Conservation (phyloP, 2,113 vertebrate genomes). For the Butorides virescens region DNA sequence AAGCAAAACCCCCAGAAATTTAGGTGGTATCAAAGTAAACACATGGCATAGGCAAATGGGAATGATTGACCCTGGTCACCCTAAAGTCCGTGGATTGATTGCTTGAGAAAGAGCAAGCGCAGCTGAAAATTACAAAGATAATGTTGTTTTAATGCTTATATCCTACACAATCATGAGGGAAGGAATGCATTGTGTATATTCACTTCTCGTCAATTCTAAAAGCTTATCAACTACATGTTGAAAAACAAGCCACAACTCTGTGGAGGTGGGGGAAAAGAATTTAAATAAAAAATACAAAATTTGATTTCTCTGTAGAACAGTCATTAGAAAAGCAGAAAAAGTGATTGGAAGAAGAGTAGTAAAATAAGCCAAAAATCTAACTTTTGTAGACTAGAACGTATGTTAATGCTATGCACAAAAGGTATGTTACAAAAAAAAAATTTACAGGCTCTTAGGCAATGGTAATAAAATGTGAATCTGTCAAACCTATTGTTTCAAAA, state of each 20-base stretch:
- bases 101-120: not conserved
- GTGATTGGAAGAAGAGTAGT: not conserved
- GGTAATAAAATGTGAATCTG: not conserved
- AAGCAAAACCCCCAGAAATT: not conserved
- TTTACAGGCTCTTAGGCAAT: not conserved
- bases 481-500: not conserved
- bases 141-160: not conserved
- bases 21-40: not conserved
- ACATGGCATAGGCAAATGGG: accelerated
- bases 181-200: not conserved
- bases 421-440: not conserved
- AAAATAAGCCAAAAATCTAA: not conserved
- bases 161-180: not conserved
- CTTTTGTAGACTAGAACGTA: not conserved
- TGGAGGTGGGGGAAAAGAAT: not conserved
- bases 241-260: not conserved
- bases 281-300: not conserved
- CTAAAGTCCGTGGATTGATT: not conserved
- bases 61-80: not conserved
- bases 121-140: not conserved
- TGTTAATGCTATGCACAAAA: not conserved
- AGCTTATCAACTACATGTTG: not conserved
- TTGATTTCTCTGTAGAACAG: not conserved
- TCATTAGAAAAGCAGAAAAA: not conserved
- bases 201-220: not conserved